A percentile compares a stretch with the other conserved stretches of the same genome.
These are phyloP conservation scores for Tetheella fluctuosa DNA, from an alignment of 2,888 invertebrate species.

Conservation along the genomic window DNA sequence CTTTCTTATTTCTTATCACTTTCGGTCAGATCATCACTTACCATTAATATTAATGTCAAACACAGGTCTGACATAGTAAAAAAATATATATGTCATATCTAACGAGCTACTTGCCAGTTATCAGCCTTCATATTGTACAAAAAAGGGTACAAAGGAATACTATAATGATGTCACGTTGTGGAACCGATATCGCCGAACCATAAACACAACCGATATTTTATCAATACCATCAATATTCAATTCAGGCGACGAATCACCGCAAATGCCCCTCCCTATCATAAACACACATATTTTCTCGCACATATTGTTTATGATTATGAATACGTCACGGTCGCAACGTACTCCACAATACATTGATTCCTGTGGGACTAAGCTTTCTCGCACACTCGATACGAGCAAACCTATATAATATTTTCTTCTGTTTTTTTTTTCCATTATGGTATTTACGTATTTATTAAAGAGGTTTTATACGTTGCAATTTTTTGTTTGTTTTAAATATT, in stretches of 20 bases:
- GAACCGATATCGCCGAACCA: neutral
- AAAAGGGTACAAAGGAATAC: too few species aligned
- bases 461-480: too few species aligned
- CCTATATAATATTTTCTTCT: neutral
- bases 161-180: too few species aligned
- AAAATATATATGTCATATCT: too few species aligned
- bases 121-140: too few species aligned
- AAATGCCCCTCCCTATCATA: neutral
- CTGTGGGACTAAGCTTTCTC: neutral
- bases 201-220: neutral
- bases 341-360: neutral
- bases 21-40: too few species aligned
- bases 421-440: neutral
- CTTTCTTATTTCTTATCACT: too few species aligned
- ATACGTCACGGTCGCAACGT: neutral
- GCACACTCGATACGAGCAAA: too few species aligned
- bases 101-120: too few species aligned
- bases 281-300: neutral
- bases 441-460: neutral
- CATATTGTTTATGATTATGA: slow-evolving; percentile 1
- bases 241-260: neutral
- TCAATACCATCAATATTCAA: neutral
- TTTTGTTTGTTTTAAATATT: too few species aligned
- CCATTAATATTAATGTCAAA: too few species aligned
- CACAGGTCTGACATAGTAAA: too few species aligned